Evolutionary conservation across 2,888 invertebrate species (phyloP).

Genomic region (Campoletis raptor): DNA sequence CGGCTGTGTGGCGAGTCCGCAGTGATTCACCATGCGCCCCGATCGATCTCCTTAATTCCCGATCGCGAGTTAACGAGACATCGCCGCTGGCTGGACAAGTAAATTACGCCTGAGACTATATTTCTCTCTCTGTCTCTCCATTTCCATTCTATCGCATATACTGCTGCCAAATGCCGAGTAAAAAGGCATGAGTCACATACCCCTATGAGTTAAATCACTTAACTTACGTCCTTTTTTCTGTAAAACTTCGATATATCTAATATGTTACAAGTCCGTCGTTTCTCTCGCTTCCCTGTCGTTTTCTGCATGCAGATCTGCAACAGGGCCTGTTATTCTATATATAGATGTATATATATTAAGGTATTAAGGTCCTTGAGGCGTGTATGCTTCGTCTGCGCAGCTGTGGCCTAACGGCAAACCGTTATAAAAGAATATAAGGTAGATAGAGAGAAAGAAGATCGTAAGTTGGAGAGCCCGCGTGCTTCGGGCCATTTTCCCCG

Average conservation of each 20-base stretch:
- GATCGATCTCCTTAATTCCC: constrained; percentile 81
- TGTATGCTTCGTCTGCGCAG: constrained; percentile 58
- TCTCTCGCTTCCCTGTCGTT: constrained; percentile 46
- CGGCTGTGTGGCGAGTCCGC: constrained; percentile 52
- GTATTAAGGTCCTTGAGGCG: constrained; percentile 75
- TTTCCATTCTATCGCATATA: constrained; percentile 44
- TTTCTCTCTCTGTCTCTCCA: constrained; percentile 36
- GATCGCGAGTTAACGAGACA: constrained; percentile 83
- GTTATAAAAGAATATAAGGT: constrained; percentile 73
- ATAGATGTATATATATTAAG: constrained; percentile 46
- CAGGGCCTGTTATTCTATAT: constrained; percentile 37
- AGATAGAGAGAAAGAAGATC: constrained; percentile 65
- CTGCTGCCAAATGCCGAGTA: not conserved
- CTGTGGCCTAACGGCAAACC: constrained; percentile 79
- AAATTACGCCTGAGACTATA: constrained; percentile 79
- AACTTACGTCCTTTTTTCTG: constrained; percentile 16
- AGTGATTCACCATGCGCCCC: constrained; percentile 72
- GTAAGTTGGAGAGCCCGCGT: constrained; percentile 59
- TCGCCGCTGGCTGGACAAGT: constrained; percentile 82
- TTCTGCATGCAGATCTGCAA: constrained; percentile 57
- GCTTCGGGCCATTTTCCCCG: constrained; percentile 64
- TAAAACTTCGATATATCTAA: not conserved
- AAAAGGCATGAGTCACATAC: not conserved
- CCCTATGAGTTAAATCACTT: not conserved
- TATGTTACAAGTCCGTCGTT: constrained; percentile 33